Evolutionary conservation across 2,888 invertebrate species (phyloP), one percentile per base, ranked within the genome.

Genomic region (Macaria notata): DNA sequence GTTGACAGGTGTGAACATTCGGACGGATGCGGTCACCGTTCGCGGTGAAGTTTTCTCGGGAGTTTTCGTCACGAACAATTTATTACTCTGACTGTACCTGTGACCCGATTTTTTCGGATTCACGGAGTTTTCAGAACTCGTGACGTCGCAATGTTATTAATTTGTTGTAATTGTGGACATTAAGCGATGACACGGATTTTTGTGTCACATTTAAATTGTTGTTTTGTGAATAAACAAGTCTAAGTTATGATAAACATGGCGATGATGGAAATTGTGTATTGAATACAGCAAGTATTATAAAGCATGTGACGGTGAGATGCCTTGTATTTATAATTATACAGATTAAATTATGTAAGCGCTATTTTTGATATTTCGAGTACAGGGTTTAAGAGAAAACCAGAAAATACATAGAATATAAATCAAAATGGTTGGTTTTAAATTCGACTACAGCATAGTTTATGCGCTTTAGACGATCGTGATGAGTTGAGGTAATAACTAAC

Each of bases 61-160:
- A 42, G 63, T 44, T 72, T 61, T 63, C 64, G 56, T 69, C 66
- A 66, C 65, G 59, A 63, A 64, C 62, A 63, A 65, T 66, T 68
- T 67, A 62, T 72, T 64, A 64, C 61, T 56, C 48, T 61, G 63
- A 65, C 58, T 63, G 61, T 70, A 68, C 63, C 56, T 59, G 68
- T 72, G 73, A 76, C 75, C 75, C 56, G 65, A 31, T 63, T 75
- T 70, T 72, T 72, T 71, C 62, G 66, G 49, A 69, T 65, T 63
- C 70, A 67, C 67, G 46, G 41, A 61, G 60, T 67, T 75, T 72
- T 66, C 69, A 61, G 68, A 73, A 73, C 56, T 50, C 67, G 56
- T 73, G 71, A 72, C 65, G 68, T 66, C 63, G 58, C 49, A 9
- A 4, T 61, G 47, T 63, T 68, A 70, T 57, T 71, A 67, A 71